phyloP scores from a whole-genome alignment of 2,888 invertebrate genomes.

The Scotopteryx bipunctaria region DNA sequence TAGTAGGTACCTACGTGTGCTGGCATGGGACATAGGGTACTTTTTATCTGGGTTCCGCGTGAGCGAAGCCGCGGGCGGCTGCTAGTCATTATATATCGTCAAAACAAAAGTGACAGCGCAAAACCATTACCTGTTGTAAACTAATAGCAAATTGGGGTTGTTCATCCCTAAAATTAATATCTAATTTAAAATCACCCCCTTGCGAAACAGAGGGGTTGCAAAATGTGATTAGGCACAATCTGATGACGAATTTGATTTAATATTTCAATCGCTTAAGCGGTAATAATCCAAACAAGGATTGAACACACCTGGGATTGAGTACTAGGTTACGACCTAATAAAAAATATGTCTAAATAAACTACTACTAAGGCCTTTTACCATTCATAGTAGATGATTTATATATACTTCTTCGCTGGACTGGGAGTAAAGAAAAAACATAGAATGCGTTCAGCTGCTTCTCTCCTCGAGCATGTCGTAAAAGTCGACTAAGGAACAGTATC shows the following conservation, averaged over 20 bases:
- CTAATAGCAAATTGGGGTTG: conserved; percentile 50
- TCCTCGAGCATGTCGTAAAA: no score
- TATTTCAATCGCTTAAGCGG: conserved; percentile 53
- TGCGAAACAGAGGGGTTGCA: conserved; percentile 38
- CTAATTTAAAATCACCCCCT: conserved; percentile 67
- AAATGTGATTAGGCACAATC: conserved; percentile 54
- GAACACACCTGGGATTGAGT: conserved; percentile 11
- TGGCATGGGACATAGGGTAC: no score
- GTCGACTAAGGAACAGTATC: no score
- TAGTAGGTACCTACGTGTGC: no score
- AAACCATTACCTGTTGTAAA: conserved; percentile 38
- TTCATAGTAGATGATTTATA: no score
- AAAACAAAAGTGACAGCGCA: conserved; percentile 38
- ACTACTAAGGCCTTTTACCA: no score
- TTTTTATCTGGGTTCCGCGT: no score
- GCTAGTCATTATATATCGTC: conserved; percentile 12
- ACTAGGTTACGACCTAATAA: background rate
- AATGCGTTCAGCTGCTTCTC: no score
- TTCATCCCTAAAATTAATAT: conserved; percentile 74
- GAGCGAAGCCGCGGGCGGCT: no score
- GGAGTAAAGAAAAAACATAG: no score
- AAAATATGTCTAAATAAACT: no score
- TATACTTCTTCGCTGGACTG: no score
- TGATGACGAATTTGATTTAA: conserved; percentile 62
- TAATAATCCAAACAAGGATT: conserved; percentile 26